Percentiles rank a stretch among this genome's conserved stretches.
These are phyloP conservation scores for Odontomachus brunneus DNA, from an alignment of 1,140 invertebrate genomes.

Conservation along the genomic window DNA sequence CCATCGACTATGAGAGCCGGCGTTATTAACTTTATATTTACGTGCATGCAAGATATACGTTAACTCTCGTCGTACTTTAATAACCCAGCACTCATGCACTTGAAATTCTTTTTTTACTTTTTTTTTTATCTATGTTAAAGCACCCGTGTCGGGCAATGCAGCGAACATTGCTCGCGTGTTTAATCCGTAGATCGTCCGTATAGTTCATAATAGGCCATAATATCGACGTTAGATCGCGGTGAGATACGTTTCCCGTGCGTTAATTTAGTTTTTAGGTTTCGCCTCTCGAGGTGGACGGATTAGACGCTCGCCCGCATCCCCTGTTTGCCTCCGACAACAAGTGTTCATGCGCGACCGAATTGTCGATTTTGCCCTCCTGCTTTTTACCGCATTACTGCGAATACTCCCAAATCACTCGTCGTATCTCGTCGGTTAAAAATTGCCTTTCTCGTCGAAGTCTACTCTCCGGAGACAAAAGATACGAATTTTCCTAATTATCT, in stretches of 20 bases:
- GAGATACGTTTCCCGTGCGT: neutral
- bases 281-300: constrained; percentile 7
- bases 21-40: constrained; percentile 68
- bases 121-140: no score
- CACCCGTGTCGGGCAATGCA: no score
- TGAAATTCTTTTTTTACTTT: constrained; percentile 2
- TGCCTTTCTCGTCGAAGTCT: neutral
- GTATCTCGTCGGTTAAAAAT: neutral
- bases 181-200: neutral
- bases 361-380: neutral
- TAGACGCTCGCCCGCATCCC: neutral
- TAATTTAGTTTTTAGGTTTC: constrained; percentile 6
- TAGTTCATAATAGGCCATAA: constrained; percentile 17
- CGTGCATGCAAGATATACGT: constrained; percentile 74
- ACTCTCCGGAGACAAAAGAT: constrained; percentile 1
- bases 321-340: neutral
- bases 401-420: neutral
- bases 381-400: neutral
- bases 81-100: constrained; percentile 57
- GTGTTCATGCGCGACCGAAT: neutral
- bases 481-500: constrained; percentile 26
- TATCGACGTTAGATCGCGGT: constrained; percentile 6
- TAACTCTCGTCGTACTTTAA: constrained; percentile 47
- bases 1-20: constrained; percentile 71
- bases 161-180: neutral